Conservation (phyloP, 1,140 invertebrate species). For the Bombyx mori region ASM3026992v2 NC_085109.1:8030501-8031000, state of each 20-base stretch:
- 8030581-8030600: background rate
- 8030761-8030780: slow-evolving; percentile 76
- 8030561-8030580: too few relatives aligned
- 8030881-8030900: slow-evolving; percentile 38
- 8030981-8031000: slow-evolving; percentile 24
- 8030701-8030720: slow-evolving; percentile 74
- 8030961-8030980: slow-evolving; percentile 42
- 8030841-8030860: slow-evolving; percentile 52
- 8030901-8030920: slow-evolving; percentile 47
- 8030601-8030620: slow-evolving; percentile 84
- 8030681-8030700: slow-evolving; percentile 74
- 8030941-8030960: slow-evolving; percentile 35
- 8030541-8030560: too few relatives aligned
- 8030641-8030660: slow-evolving; percentile 86
- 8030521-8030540: too few relatives aligned
- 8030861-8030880: slow-evolving; percentile 26
- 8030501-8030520: too few relatives aligned
- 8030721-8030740: slow-evolving; percentile 70
- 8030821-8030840: slow-evolving; percentile 62
- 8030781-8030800: slow-evolving; percentile 76
- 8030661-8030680: slow-evolving; percentile 84
- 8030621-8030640: slow-evolving; percentile 88
- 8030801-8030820: slow-evolving; percentile 74
- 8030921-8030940: slow-evolving; percentile 50
- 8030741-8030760: slow-evolving; percentile 74